Evolutionary conservation across 1,140 invertebrate genomes (phyloP), one percentile per base, ranked within the genome.

Genomic region (Phortica variegata): DNA sequence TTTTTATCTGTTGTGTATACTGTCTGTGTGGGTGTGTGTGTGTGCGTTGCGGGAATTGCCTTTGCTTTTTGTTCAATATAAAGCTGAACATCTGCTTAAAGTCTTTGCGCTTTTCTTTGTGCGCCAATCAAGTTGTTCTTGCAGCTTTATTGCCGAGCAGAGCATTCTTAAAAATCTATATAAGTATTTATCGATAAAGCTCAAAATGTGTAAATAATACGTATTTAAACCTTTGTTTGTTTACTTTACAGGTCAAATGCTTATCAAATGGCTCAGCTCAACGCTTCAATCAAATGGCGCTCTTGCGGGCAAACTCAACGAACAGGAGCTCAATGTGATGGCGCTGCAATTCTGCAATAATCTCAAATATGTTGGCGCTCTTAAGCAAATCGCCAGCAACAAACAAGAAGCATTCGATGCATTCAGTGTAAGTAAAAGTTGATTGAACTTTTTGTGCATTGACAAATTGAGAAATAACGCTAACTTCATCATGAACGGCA

Each of bases 251-350:
- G 93, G 92, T 71, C 87, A 93, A 78, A 92, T 93, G 87, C 80
- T 96, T 54, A 80, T 93, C 38, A 90, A 92, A 72, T 93, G 91
- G 90, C 83, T 94, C 51, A 79, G 88, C 43, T 90, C 89, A 12
- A 85, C 87, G n/a, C 82, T 85, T 85, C 52, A 84, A 83, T 65
- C 83, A 86, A 61, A 71, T 88, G 15, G 81, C 82, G 54, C 50
- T 38, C 32, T 21, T 17, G 20, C 29, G 12, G 13, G 12, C 19
- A 40, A 49, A 39, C 76, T 90, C 29, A 84, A 81, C 29, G 79
- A 82, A 43, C 83, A 86, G 62, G 90, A 93, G 60, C 76, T 91
- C 38, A 87, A 85, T 63, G 82, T 84, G 36, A 75, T 95, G 46
- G 85, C 85, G 15, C 79, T 84, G 42, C 89, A 93, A 68, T 89